Evolutionary conservation across 2,888 invertebrate species (phyloP).

Genomic region (Saturnia pavonia): DNA sequence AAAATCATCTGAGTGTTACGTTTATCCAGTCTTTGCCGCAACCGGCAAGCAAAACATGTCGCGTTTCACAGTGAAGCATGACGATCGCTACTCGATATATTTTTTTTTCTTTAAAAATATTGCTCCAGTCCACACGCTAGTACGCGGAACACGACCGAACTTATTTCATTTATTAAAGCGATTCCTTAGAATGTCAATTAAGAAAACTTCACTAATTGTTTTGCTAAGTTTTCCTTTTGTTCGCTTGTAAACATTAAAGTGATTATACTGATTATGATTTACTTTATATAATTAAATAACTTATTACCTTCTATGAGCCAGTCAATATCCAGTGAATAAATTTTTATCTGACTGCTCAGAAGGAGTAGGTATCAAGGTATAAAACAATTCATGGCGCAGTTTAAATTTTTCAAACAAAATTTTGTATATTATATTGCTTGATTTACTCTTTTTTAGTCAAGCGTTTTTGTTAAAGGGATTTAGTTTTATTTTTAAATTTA

Average conservation of each 20-base stretch:
- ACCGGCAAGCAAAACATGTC: background rate
- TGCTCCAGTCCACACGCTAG: constrained; percentile 5
- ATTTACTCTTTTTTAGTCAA: too few relatives aligned
- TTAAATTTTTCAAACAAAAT: too few relatives aligned
- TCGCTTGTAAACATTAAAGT: constrained; percentile 2
- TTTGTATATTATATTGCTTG: too few relatives aligned
- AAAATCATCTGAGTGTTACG: background rate
- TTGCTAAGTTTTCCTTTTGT: constrained; percentile 15
- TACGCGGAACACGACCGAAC: constrained; percentile 17
- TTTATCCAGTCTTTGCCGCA: background rate
- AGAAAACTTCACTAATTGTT: constrained; percentile 14
- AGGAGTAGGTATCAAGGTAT: too few relatives aligned
- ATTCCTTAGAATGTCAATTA: constrained; percentile 19
- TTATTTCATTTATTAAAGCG: constrained; percentile 15
- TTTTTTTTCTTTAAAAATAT: constrained; percentile 16
- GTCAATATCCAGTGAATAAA: too few relatives aligned
- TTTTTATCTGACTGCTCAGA: too few relatives aligned
- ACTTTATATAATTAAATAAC: background rate
- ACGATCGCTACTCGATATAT: background rate
- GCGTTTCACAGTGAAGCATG: background rate
- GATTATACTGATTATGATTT: constrained; percentile 14
- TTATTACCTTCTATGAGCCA: background rate
- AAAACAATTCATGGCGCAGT: too few relatives aligned
- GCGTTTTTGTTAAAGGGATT: too few relatives aligned
- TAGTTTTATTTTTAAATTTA: too few relatives aligned